These are phyloP conservation scores for Axis porcinus DNA, from an alignment of 2,113 vertebrate species.

Conservation along the genomic window DNA sequence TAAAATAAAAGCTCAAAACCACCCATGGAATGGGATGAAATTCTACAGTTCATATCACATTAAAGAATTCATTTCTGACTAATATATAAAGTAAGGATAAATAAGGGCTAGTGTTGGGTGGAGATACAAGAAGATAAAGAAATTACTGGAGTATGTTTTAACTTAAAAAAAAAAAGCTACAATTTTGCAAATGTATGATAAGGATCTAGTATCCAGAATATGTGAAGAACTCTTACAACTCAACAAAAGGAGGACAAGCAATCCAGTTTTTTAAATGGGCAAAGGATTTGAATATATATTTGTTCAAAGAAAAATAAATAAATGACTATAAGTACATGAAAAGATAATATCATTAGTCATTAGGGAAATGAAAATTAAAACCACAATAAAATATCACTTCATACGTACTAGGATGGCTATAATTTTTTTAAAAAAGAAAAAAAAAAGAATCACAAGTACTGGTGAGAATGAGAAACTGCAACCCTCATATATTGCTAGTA, in stretches of 20 bases:
- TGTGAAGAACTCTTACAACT: neutral
- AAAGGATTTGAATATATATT: neutral
- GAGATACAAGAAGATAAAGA: neutral
- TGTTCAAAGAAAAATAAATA: neutral
- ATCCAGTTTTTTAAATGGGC: neutral
- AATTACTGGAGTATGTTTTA: neutral
- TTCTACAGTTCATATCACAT: neutral
- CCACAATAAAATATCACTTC: neutral
- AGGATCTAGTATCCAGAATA: neutral
- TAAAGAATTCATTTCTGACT: constrained; percentile 12
- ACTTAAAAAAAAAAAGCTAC: neutral
- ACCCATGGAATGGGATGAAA: neutral
- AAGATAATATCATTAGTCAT: neutral
- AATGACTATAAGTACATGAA: neutral
- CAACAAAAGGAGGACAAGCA: neutral
- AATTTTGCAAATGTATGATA: neutral
- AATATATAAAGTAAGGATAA: constrained; percentile 13
- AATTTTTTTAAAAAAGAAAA: neutral
- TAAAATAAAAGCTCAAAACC: constrained; percentile 27
- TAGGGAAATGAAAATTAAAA: constrained; percentile 2
- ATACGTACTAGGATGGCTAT: neutral
- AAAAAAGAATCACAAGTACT: neutral
- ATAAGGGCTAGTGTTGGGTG: neutral
- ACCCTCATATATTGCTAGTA: neutral
- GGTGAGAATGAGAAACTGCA: neutral